Percentiles rank a stretch among this genome's conserved stretches.
phyloP scores from a whole-genome alignment of 2,797 vertebrate species.

The Rhyacichthys aspro region DNA sequence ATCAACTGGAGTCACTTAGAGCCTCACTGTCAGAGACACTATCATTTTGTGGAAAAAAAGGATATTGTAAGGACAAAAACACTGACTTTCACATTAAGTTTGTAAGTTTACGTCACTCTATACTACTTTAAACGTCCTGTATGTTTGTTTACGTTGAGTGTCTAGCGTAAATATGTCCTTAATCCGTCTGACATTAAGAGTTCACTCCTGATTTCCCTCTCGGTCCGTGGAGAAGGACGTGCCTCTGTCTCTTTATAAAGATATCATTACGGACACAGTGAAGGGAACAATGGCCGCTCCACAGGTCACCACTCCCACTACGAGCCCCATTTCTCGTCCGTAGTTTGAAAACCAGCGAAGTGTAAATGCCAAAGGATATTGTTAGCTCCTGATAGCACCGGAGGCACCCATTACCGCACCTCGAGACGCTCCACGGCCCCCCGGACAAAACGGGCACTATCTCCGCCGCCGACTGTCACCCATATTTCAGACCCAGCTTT shows the following conservation, averaged over 20 bases:
- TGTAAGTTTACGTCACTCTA: too few relatives aligned
- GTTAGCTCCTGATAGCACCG: constrained; percentile 54
- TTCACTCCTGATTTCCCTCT: too few relatives aligned
- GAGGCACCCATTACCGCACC: constrained; percentile 54
- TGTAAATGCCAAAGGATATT: constrained; percentile 62
- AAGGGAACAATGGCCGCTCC: neutral
- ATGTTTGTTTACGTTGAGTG: too few relatives aligned
- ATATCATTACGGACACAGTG: constrained; percentile 4
- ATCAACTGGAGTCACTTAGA: too few relatives aligned
- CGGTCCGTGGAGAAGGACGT: neutral
- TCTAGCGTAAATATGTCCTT: too few relatives aligned
- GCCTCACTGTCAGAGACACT: too few relatives aligned
- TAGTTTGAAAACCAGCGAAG: constrained; percentile 42
- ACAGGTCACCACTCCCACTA: constrained; percentile 8
- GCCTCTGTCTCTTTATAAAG: neutral
- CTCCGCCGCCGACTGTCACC: constrained; percentile 59
- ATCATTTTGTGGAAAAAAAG: too few relatives aligned
- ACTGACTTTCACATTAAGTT: too few relatives aligned
- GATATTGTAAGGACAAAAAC: too few relatives aligned
- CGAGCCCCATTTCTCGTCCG: too few relatives aligned
- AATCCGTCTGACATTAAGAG: too few relatives aligned
- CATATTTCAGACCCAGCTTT: constrained; percentile 63
- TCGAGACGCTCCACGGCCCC: constrained; percentile 39
- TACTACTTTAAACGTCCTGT: too few relatives aligned
- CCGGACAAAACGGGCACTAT: constrained; percentile 39